phyloP scores from a whole-genome alignment of 2,797 vertebrate genomes.

The Spheniscus humboldti region DNA sequence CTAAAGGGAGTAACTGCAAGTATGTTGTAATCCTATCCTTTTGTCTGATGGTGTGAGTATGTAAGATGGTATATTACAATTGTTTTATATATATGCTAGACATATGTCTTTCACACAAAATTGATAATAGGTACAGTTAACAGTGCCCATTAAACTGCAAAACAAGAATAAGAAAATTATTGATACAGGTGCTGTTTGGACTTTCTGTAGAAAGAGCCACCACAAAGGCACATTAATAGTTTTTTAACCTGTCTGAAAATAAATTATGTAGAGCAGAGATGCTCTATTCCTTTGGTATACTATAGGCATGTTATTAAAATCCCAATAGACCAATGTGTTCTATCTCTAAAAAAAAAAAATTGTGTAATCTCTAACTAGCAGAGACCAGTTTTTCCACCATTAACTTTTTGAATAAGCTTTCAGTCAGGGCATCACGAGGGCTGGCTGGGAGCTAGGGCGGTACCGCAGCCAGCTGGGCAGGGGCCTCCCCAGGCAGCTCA shows the following conservation, averaged over 20 bases:
- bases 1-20: background rate
- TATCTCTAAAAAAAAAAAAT: background rate
- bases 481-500: background rate
- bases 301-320: background rate
- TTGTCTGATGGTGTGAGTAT: background rate
- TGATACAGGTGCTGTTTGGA: background rate
- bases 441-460: background rate
- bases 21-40: background rate
- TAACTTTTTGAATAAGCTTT: background rate
- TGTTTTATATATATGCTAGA: background rate
- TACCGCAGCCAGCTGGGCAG: background rate
- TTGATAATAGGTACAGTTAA: background rate
- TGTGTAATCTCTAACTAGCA: background rate
- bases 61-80: background rate
- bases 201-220: background rate
- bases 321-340: background rate
- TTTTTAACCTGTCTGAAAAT: background rate
- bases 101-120: background rate
- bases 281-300: background rate
- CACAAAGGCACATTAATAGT: background rate
- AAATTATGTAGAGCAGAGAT: background rate
- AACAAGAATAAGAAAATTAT: background rate
- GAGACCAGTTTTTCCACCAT: background rate
- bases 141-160: background rate
- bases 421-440: rapidly evolving